Base-by-base conservation (phyloP, 1,140 invertebrate genomes). In the Zelostemma sp. region DNA sequence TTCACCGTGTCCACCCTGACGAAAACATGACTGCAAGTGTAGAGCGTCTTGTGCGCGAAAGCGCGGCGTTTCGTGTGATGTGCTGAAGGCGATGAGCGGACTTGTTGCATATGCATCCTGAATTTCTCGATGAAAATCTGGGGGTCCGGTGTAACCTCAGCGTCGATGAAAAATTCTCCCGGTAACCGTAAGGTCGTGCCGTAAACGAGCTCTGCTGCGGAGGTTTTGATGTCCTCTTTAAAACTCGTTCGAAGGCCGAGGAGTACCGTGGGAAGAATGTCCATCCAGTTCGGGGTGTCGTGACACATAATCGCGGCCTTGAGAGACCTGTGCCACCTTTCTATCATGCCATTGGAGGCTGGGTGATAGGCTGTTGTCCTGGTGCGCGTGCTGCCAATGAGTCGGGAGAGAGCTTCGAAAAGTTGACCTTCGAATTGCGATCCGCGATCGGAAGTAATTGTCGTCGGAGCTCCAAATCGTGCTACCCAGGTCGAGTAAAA, bases 241-340 rank as follows among this genome's bases (percentile, higher is more conserved):
- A 58, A 63, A 0, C 74, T 63, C 4, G 76, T 57, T 25, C 83
- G 46, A 0, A 85, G 61, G 1, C 85, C 85, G 0, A 86, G 58
- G 0, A 87, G 63, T 1, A 87, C 78, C 0, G 75, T 56, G 1
- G 85, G 82, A 4, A 87, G 67, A 0, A 50, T 16, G 16, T 79
- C 66, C 0, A 67, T 59, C 84, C 85, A 87, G 8, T 51, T 18
- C 14, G 19, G 49, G 1, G 47, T 67, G 1, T 68, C 19, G 46
- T 76, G 71, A 18, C 73, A 75, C 45, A 65, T 78, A 0, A 83
- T 72, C 3, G 80, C 75, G n/a, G 74, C 74, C 64, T 86, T 85
- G 5, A 86, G 50, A 8, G 73, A 65, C 0, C 84, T 61, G 54
- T 86, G 84, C 33, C 78, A 76, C 1, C 84, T 60, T 55, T 87